These are phyloP conservation scores for Dromiciops gliroides DNA, from an alignment of 2,113 vertebrate species.

Conservation along the genomic window DNA sequence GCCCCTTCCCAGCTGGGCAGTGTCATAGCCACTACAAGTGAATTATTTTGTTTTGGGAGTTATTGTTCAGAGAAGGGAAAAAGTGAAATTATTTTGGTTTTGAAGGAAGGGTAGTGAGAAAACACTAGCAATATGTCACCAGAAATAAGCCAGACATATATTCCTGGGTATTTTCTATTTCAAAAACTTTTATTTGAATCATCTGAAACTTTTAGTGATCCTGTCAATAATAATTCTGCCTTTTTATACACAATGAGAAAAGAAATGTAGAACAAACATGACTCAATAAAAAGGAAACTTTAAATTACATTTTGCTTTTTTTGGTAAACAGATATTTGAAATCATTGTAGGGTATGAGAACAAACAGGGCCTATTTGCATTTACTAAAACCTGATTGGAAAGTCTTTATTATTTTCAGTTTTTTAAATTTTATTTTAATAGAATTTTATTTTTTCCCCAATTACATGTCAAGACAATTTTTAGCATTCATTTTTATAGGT, in stretches of 20 bases:
- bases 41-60: not conserved
- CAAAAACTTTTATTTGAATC: not conserved
- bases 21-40: not conserved
- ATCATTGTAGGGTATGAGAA: not conserved
- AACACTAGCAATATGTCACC: not conserved
- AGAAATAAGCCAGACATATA: not conserved
- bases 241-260: not conserved
- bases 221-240: not conserved
- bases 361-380: not conserved
- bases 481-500: too few species aligned
- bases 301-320: not conserved
- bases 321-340: not conserved
- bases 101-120: not conserved
- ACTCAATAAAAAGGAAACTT: not conserved
- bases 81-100: not conserved
- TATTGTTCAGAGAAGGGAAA: not conserved
- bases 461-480: too few species aligned
- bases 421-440: too few species aligned
- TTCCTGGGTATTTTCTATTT: not conserved
- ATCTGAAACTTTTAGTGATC: not conserved
- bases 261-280: not conserved
- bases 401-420: too few species aligned
- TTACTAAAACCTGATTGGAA: not conserved
- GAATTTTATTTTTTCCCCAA: too few species aligned
- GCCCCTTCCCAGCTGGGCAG: too few species aligned